Conservation (phyloP, 2,888 invertebrate species). For the Nipponacmea schrenckii region DNA sequence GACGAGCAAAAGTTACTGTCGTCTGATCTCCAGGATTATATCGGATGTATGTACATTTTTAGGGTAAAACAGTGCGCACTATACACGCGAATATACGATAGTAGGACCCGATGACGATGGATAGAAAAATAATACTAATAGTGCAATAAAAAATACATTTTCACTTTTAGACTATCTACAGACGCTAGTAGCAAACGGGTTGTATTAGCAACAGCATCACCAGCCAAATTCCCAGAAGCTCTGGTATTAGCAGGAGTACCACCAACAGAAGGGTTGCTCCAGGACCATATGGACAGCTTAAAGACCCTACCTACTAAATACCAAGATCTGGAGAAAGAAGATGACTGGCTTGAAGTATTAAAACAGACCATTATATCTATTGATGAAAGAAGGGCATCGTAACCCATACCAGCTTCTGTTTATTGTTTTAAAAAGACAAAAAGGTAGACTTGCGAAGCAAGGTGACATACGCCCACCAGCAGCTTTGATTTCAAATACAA, state of each 20-base stretch:
- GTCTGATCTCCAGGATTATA: too few relatives aligned
- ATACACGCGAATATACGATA: too few relatives aligned
- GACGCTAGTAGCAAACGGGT: slow-evolving; percentile 32
- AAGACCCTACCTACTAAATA: slow-evolving; percentile 45
- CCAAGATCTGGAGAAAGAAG: slow-evolving; percentile 50
- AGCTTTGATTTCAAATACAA: too few relatives aligned
- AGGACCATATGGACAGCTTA: slow-evolving; percentile 32
- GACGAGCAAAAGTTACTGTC: too few relatives aligned
- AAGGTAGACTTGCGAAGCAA: too few relatives aligned
- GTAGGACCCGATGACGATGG: too few relatives aligned
- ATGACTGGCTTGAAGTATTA: slow-evolving; percentile 59
- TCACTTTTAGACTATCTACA: too few relatives aligned
- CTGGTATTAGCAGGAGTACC: slow-evolving; percentile 58
- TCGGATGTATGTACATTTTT: too few relatives aligned
- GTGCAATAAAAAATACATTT: too few relatives aligned
- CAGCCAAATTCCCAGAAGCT: slow-evolving; percentile 68
- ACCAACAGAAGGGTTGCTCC: slow-evolving; percentile 10
- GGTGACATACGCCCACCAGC: too few relatives aligned
- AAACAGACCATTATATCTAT: slow-evolving; percentile 46
- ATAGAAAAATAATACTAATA: too few relatives aligned
- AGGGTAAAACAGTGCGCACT: too few relatives aligned
- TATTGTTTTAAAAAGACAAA: neutral
- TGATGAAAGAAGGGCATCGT: neutral
- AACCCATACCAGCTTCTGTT: neutral
- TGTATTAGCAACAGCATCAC: slow-evolving; percentile 68